Percentiles rank a stretch among this genome's conserved stretches.
Evolutionary conservation across 2,113 vertebrate species (phyloP).

Genomic region (Eulemur rufifrons): DNA sequence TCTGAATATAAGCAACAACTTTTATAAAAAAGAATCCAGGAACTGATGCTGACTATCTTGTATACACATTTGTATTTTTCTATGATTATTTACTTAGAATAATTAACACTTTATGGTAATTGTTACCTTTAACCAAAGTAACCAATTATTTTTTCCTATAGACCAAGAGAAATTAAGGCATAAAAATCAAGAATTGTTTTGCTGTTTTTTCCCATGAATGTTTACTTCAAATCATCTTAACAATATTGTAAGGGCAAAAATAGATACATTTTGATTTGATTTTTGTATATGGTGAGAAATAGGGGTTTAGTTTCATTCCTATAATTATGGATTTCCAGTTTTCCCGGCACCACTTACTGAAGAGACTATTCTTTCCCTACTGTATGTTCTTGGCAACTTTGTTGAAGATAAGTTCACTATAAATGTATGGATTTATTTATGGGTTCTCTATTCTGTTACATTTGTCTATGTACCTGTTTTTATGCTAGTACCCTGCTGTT

Average conservation of each 20-base stretch:
- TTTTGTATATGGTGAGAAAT: too few species aligned
- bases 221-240: not conserved
- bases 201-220: not conserved
- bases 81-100: not conserved
- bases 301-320: too few species aligned
- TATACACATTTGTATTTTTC: not conserved
- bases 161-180: not conserved
- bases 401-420: too few species aligned
- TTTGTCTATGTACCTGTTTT: too few species aligned
- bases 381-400: too few species aligned
- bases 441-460: too few species aligned
- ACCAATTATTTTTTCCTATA: not conserved
- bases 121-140: not conserved
- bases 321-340: too few species aligned
- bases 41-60: not conserved
- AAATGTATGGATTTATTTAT: too few species aligned
- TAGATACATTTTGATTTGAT: not conserved
- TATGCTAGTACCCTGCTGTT: too few species aligned
- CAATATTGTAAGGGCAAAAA: not conserved
- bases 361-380: too few species aligned
- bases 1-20: not conserved
- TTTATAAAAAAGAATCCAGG: not conserved
- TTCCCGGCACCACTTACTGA: too few species aligned
- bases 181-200: not conserved
- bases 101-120: not conserved